These are phyloP conservation scores for Pseudopleuronectes americanus DNA, from an alignment of 2,797 vertebrate species.

Conservation along the genomic window DNA sequence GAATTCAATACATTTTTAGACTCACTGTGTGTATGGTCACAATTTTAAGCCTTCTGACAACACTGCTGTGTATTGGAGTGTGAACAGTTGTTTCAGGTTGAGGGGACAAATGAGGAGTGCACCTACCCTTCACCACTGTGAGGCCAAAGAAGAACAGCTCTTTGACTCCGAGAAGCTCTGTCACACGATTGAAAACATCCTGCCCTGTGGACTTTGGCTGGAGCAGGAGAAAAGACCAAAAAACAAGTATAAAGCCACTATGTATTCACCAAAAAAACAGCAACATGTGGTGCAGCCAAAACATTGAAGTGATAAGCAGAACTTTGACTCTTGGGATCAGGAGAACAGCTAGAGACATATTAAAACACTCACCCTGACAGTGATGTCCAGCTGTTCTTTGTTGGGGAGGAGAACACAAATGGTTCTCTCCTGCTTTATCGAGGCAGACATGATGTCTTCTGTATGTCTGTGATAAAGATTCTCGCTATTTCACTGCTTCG, in stretches of 20 bases:
- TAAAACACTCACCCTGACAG: constrained; percentile 82
- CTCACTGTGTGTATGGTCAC: no score
- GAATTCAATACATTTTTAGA: no score
- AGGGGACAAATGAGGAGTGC: neutral
- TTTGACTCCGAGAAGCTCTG: constrained; percentile 85
- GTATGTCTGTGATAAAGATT: constrained; percentile 13
- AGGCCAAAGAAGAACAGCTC: constrained; percentile 92
- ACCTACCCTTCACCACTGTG: constrained; percentile 90
- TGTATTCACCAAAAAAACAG: constrained; percentile 9
- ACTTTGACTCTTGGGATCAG: neutral
- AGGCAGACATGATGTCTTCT: constrained; percentile 73
- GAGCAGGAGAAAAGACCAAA: constrained; percentile 28
- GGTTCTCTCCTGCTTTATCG: constrained; percentile 80
- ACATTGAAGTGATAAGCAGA: neutral
- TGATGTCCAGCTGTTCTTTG: constrained; percentile 87
- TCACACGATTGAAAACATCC: constrained; percentile 88
- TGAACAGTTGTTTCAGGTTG: constrained; percentile 13
- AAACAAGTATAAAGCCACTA: neutral
- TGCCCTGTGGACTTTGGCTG: constrained; percentile 91
- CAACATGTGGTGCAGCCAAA: constrained; percentile 1
- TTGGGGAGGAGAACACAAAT: constrained; percentile 91
- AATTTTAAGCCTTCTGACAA: neutral
- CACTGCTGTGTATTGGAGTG: neutral
- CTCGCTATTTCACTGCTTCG: constrained; percentile 15
- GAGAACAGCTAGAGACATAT: neutral